Conservation (phyloP, 2,797 vertebrate genomes). For the Gadopsis bispinosus region DNA sequence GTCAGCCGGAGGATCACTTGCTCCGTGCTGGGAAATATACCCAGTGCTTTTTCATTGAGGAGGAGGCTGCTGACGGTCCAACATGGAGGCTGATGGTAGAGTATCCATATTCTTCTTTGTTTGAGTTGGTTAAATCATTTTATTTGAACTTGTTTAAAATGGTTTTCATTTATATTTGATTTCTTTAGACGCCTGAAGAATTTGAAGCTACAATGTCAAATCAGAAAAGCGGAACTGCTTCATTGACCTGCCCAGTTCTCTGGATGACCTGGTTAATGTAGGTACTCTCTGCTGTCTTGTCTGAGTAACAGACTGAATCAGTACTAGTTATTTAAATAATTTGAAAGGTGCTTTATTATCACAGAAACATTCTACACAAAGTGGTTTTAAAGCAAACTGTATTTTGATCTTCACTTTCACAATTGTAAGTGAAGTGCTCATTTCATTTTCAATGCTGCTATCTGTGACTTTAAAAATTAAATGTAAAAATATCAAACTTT, state of each 20-base stretch:
- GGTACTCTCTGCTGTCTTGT: not conserved
- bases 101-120: not conserved
- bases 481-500: too few relatives aligned
- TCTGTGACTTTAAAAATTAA: too few relatives aligned
- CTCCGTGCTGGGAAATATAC: slow-evolving; percentile 19
- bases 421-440: too few relatives aligned
- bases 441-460: too few relatives aligned
- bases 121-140: not conserved
- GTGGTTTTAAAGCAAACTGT: not conserved
- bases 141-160: not conserved
- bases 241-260: slow-evolving; percentile 1
- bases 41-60: slow-evolving; percentile 11
- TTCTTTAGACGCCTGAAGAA: slow-evolving; percentile 27
- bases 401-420: not conserved
- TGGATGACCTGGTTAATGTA: slow-evolving; percentile 26
- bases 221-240: not conserved
- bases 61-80: not conserved
- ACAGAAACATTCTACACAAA: not conserved
- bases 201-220: not conserved
- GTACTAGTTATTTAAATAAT: not conserved
- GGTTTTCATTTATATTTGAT: not conserved
- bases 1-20: slow-evolving; percentile 28
- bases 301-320: not conserved
- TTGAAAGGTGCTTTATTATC: too few relatives aligned
- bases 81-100: slow-evolving; percentile 35